Base-by-base conservation (phyloP, 2,113 vertebrate genomes). In the Cottus gobio region DNA sequence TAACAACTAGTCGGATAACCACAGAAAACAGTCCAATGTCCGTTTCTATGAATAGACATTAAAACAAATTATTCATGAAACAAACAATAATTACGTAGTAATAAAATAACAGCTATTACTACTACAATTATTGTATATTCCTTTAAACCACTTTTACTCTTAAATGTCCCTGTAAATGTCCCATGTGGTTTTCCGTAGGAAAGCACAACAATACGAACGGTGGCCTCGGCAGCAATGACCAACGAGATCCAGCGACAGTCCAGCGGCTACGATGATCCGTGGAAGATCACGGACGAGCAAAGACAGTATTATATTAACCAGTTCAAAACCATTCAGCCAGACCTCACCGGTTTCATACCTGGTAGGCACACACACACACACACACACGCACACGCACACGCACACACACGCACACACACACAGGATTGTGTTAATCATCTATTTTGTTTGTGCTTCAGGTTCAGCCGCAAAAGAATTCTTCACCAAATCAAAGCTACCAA, bases 301-400 rank as follows among this genome's bases (percentile, higher is more conserved):
- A 96, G 98, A 89, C 97, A 99, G 95, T 99, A 99, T 97, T 99
- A 99, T 93, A 94, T 99, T 88, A 99, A 99, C 96, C 98, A 99
- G 79, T 99, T 99, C 94, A 99, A 99, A 96, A 99, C 96, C 90
- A 99, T 99, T 94, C 98, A 99, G 80, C 96, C 97, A 57, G 98
- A 99, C 94, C 96, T 99, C 80, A 98, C 96, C 42, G 98, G 98
- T 91, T 99, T 99, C 93, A 99, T 99, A 92, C 98, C 98, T 93
- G 98, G 98, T 99, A 92, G 93, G 95, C 89, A 34, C 22, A 58
- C 11, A 50, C 7, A 13, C 0, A 26, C 7, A 58, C n/a, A 11
- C 34, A 46, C 0, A 54, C 5, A 50, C 15, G 13, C 28, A 50
- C 0, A 56, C 9, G 11, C 0, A 26, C 9, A 61, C n/a, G 8